These are phyloP conservation scores for Pteropus alecto DNA, from an alignment of 2,113 vertebrate species.

Conservation along the genomic window DNA sequence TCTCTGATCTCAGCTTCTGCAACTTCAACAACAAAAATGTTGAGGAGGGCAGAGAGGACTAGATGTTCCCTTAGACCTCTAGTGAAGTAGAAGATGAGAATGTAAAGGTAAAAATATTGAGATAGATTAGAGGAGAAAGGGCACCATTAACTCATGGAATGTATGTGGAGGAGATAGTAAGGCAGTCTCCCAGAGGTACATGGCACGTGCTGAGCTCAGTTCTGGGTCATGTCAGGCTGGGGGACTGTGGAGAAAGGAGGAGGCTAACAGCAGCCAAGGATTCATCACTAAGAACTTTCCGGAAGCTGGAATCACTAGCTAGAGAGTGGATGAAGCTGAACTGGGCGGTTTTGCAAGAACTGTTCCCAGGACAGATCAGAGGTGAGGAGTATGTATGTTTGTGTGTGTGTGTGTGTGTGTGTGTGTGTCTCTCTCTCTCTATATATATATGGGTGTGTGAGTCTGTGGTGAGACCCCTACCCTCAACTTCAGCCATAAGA, in stretches of 20 bases:
- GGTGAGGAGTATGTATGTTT: background rate
- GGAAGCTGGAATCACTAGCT: background rate
- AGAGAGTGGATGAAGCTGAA: background rate
- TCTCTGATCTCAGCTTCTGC: constrained; percentile 33
- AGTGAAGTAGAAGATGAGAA: background rate
- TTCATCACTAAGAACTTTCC: background rate
- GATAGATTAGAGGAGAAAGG: background rate
- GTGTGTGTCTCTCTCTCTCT: background rate
- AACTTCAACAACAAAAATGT: background rate
- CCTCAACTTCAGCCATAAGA: background rate
- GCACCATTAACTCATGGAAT: background rate
- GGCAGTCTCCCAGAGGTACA: background rate
- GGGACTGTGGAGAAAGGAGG: background rate
- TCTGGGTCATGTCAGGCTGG: background rate
- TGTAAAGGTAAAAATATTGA: background rate
- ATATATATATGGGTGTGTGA: background rate
- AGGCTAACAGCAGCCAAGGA: background rate
- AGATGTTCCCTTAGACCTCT: background rate
- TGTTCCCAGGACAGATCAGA: background rate
- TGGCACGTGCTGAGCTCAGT: background rate
- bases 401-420: too few relatives aligned
- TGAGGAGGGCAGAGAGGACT: background rate
- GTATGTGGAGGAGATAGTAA: background rate
- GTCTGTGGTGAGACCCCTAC: background rate
- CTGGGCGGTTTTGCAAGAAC: background rate